A percentile compares a stretch with the other conserved stretches of the same genome.
These are phyloP conservation scores for Mayetiola destructor DNA, from an alignment of 2,888 invertebrate species.

Conservation along the genomic window DNA sequence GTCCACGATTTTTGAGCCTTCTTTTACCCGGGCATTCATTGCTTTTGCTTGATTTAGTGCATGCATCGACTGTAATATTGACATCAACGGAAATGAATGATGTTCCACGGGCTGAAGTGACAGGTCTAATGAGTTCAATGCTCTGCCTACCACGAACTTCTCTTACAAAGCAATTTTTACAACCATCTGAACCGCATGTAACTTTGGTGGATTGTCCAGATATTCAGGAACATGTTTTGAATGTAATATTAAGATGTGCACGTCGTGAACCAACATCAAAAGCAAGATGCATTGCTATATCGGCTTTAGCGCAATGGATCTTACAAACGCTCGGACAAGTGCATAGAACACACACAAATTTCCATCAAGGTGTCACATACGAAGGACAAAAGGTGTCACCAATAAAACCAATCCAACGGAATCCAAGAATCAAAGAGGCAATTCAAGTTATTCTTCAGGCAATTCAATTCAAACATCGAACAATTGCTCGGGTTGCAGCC, in stretches of 20 bases:
- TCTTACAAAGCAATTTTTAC: conserved; percentile 38
- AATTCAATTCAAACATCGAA: conserved; percentile 33
- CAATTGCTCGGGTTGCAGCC: conserved; percentile 32
- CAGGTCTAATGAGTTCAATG: conserved; percentile 75
- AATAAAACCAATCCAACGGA: conserved; percentile 2
- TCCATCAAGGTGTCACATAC: conserved; percentile 28
- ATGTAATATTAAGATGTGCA: conserved; percentile 73
- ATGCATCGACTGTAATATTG: conserved; percentile 75
- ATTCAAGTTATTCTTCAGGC: conserved; percentile 34
- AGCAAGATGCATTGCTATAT: conserved; percentile 78
- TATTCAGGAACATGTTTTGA: conserved; percentile 61
- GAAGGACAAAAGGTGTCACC: conserved; percentile 20
- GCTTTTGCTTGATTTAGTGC: conserved; percentile 74
- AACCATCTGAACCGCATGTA: conserved; percentile 41
- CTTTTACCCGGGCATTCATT: conserved; percentile 80
- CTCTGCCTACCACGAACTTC: conserved; percentile 63
- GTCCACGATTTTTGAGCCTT: conserved; percentile 71
- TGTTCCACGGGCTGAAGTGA: conserved; percentile 81
- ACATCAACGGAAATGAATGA: conserved; percentile 59
- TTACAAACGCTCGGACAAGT: conserved; percentile 28
- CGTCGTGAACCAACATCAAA: conserved; percentile 75
- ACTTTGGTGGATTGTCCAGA: conserved; percentile 34
- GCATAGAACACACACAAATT: conserved; percentile 19
- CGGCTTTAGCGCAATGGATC: conserved; percentile 55
- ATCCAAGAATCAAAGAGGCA: conserved; percentile 33